These are phyloP conservation scores for Amblyopsis rosae DNA, from an alignment of 2,113 vertebrate genomes.

Conservation along the genomic window DNA sequence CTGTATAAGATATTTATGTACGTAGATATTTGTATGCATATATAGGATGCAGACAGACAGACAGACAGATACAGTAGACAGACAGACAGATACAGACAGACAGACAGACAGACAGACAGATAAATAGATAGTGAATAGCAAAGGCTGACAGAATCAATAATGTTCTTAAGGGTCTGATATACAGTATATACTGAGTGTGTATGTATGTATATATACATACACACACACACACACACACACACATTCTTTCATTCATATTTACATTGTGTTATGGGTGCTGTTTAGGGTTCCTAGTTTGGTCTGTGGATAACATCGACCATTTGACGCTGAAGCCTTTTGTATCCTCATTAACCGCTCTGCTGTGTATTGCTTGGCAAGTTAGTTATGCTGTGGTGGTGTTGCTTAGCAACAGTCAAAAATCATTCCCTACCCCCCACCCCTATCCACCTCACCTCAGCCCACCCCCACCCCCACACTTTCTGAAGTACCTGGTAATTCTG, in stretches of 20 bases:
- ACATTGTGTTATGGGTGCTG: neutral
- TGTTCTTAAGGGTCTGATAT: conserved; percentile 42
- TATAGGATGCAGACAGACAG: too few species aligned
- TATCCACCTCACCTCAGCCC: too few species aligned
- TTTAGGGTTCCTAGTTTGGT: conserved; percentile 22
- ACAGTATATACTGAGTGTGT: conserved; percentile 67
- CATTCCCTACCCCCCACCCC: conserved; percentile 10
- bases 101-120: too few species aligned
- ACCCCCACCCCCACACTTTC: conserved; percentile 7
- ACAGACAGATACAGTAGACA: too few species aligned
- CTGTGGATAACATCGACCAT: conserved; percentile 30
- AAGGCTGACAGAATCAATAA: too few species aligned
- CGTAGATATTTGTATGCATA: too few species aligned
- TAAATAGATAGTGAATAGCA: too few species aligned
- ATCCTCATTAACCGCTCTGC: conserved; percentile 70
- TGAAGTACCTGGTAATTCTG: conserved; percentile 40
- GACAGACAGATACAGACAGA: too few species aligned
- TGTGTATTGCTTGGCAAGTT: conserved; percentile 64
- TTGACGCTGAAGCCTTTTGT: conserved; percentile 60
- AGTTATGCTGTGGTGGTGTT: conserved; percentile 71
- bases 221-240: conserved; percentile 25
- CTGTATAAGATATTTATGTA: too few species aligned
- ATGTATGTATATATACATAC: too few species aligned
- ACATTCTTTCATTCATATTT: too few species aligned
- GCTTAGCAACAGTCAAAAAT: conserved; percentile 73